phyloP scores from a whole-genome alignment of 92 coral and sea anemone species.

The Bergia puertoricense region DNA sequence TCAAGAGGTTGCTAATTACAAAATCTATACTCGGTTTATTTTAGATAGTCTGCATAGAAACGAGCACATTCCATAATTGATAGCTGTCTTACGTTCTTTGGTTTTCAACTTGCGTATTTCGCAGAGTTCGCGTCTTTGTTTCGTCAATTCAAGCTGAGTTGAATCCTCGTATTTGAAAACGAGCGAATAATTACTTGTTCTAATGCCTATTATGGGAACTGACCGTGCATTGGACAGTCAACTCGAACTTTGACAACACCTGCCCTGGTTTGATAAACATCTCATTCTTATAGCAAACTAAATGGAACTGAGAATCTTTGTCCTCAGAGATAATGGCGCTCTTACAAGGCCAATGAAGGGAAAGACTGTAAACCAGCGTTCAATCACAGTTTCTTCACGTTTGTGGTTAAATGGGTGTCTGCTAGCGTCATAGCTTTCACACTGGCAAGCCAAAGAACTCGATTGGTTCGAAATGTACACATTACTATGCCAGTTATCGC shows the following conservation, averaged over 20 bases:
- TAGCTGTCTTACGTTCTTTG: background rate
- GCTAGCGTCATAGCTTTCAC: slow-evolving; percentile 23
- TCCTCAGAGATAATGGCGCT: slow-evolving; percentile 5
- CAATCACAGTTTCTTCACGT: slow-evolving; percentile 26
- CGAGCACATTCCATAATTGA: slow-evolving; percentile 32
- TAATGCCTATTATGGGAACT: slow-evolving; percentile 11
- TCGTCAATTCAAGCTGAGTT: slow-evolving; percentile 35
- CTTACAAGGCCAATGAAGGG: slow-evolving; percentile 12
- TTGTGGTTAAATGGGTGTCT: slow-evolving; percentile 4
- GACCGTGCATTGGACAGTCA: slow-evolving; percentile 2
- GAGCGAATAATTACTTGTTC: slow-evolving; percentile 10
- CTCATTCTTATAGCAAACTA: slow-evolving; percentile 23
- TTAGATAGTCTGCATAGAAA: background rate
- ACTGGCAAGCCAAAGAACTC: background rate
- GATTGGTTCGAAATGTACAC: slow-evolving; percentile 14
- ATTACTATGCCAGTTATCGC: slow-evolving; percentile 15
- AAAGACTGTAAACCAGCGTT: background rate
- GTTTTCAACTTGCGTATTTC: background rate
- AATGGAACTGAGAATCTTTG: slow-evolving; percentile 20
- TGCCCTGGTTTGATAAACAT: slow-evolving; percentile 12
- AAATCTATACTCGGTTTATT: background rate
- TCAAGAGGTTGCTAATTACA: slow-evolving; percentile 32
- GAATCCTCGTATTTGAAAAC: slow-evolving; percentile 12
- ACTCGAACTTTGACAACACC: slow-evolving; percentile 11
- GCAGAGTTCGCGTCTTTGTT: slow-evolving; percentile 18